Conservation (phyloP, 2,797 vertebrate genomes). For the Helicolenus hilgendorfi region DNA sequence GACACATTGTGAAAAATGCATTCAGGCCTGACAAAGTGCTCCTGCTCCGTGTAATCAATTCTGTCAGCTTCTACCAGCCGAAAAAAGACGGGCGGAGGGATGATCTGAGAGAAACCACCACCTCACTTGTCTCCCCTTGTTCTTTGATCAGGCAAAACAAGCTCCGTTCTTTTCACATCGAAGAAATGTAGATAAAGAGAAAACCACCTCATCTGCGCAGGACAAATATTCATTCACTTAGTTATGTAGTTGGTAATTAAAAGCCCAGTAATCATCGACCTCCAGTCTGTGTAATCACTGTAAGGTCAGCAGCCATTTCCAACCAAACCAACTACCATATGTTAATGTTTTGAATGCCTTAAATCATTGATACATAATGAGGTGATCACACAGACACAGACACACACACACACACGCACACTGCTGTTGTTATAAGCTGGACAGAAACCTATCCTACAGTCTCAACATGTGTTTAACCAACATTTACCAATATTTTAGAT, state of each 20-base stretch:
- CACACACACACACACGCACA: background rate
- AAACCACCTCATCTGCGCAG: background rate
- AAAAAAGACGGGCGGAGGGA: constrained; percentile 38
- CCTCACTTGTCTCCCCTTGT: constrained; percentile 48
- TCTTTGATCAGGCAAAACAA: constrained; percentile 63
- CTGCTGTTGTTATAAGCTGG: background rate
- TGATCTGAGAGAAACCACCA: constrained; percentile 46
- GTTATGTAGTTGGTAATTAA: background rate
- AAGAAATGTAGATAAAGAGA: constrained; percentile 33
- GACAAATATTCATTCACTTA: background rate
- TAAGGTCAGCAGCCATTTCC: background rate
- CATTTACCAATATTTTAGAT: background rate
- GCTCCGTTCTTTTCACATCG: constrained; percentile 18
- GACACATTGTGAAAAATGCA: constrained; percentile 74
- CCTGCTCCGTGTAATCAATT: constrained; percentile 76
- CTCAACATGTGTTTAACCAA: background rate
- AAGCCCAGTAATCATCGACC: background rate
- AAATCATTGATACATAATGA: background rate
- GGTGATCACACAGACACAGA: background rate
- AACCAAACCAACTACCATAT: background rate
- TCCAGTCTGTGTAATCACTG: background rate
- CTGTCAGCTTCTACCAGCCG: constrained; percentile 55
- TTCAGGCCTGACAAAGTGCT: constrained; percentile 76
- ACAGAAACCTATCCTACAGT: background rate
- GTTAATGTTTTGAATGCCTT: background rate